Evolutionary conservation across 2,113 vertebrate species (phyloP).

Genomic region (Phoxinus phoxinus): DNA sequence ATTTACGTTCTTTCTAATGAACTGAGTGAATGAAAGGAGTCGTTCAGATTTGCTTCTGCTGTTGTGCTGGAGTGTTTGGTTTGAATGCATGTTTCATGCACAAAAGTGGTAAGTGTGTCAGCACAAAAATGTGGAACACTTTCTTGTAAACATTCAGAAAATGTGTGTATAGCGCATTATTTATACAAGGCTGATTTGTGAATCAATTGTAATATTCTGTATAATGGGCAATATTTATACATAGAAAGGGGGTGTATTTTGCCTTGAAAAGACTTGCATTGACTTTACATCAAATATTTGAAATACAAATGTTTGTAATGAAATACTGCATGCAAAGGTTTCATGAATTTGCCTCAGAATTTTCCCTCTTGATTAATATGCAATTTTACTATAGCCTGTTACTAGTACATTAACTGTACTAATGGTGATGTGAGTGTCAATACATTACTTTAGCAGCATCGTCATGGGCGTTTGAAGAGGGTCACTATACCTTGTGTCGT

Average conservation of each 20-base stretch:
- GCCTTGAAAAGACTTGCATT: constrained; percentile 14
- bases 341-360: neutral
- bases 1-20: neutral
- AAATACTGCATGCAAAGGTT: neutral
- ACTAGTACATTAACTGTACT: constrained; percentile 58
- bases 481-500: constrained; percentile 88
- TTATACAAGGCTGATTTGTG: neutral
- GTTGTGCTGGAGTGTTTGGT: neutral
- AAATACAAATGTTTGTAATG: neutral
- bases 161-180: neutral
- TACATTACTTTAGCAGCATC: constrained; percentile 76
- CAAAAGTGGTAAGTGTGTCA: neutral
- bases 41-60: neutral
- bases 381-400: neutral
- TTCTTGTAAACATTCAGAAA: neutral
- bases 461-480: neutral
- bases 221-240: neutral
- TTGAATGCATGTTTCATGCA: neutral
- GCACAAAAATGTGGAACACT: neutral
- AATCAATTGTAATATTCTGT: neutral
- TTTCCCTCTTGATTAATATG: too few species aligned
- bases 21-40: neutral
- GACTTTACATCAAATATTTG: neutral
- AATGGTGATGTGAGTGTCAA: constrained; percentile 79
- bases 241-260: neutral